Evolutionary conservation across 2,888 invertebrate genomes (phyloP), one percentile per base, ranked within the genome.

Genomic region (Ernsta delagoae): DNA sequence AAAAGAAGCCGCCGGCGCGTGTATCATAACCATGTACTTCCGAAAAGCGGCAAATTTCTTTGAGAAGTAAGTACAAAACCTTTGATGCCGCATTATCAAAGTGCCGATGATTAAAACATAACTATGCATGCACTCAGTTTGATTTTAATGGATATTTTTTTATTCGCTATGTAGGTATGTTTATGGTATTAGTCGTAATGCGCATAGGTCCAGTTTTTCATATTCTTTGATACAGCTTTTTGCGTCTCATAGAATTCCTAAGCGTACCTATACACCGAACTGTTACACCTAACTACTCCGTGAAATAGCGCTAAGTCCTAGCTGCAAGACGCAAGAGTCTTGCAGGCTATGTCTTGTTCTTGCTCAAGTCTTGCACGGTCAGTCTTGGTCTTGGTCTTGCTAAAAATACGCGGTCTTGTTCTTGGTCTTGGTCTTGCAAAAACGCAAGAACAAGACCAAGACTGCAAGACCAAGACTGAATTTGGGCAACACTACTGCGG

Each of bases 21-120:
- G 70, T 70, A 65, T 70, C 70, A 54, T 70, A 59, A 72, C 72
- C 72, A 71, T 71, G 71, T 71, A 72, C 70, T 36, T 36, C 36
- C 36, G 36, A 36, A 36, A 43, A 43, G 41, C 41, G 41, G 41
- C 41, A 43, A 43, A 43, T 43, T 43, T 43, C 41, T 43, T 43
- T 43, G 41, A 43, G 41, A 43, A 43, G 41, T 43, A 43, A 43
- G 41, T 43, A 43, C 41, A 43, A 43, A 43, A 43, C 41, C 72
- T 72, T 72, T 72, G 72, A 72, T 71, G 71, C 66, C 72, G 71
- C 71, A 71, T 70, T 71, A 70, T 71, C 71, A 72, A 71, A 71
- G 72, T 72, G 72, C 69, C 70, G 70, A 72, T 71, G 70, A 65
- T 71, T 72, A 71, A 72, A 72, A 71, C 70, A 72, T 65, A 71